A percentile compares a stretch with the other conserved stretches of the same genome.
Conservation (phyloP, 2,797 vertebrate species). For the Columba guinea region DNA sequence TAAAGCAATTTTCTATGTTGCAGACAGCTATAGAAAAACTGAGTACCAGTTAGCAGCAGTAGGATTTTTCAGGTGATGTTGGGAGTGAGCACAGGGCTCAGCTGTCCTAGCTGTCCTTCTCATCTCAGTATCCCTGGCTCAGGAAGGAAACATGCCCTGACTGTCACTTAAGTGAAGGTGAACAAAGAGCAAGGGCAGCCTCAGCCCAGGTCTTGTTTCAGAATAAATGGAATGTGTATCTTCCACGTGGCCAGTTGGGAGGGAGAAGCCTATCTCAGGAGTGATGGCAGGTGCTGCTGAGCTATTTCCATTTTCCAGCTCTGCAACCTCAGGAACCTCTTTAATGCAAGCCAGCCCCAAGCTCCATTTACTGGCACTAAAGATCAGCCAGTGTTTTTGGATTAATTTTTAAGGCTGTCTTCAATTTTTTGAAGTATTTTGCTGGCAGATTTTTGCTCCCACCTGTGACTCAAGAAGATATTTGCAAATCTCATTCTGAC, state of each 20-base stretch:
- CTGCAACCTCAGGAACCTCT: constrained; percentile 69
- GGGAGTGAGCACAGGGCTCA: neutral
- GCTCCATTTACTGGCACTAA: constrained; percentile 56
- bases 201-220: neutral
- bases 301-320: constrained; percentile 79
- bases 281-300: constrained; percentile 75
- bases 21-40: neutral
- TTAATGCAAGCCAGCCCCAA: constrained; percentile 68
- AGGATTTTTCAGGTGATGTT: neutral
- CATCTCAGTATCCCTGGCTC: neutral
- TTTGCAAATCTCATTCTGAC: constrained; percentile 25
- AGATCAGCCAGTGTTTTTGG: constrained; percentile 48
- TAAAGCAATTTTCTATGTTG: neutral
- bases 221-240: constrained; percentile 46
- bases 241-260: constrained; percentile 12
- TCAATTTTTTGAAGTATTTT: constrained; percentile 53
- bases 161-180: neutral
- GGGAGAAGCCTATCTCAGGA: constrained; percentile 61
- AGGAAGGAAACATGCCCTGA: neutral
- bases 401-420: constrained; percentile 70
- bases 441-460: constrained; percentile 18
- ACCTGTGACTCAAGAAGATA: constrained; percentile 37
- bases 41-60: neutral
- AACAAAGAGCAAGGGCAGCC: neutral
- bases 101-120: neutral